A percentile compares a stretch with the other conserved stretches of the same genome.
Evolutionary conservation across 2,888 invertebrate genomes (phyloP).

Genomic region (Oxyscelio sp.): DNA sequence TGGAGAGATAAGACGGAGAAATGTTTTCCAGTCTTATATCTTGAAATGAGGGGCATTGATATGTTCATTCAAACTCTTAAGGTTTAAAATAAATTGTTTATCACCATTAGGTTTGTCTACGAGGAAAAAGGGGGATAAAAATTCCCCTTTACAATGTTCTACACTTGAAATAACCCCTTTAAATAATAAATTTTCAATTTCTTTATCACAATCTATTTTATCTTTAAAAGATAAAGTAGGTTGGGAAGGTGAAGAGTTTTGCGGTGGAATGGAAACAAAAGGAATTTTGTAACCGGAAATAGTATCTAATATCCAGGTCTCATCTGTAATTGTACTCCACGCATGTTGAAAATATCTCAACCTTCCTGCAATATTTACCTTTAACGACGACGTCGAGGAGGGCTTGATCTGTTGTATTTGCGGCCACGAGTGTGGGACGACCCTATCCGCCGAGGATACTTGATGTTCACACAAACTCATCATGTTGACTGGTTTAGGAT

Average conservation of each 20-base stretch:
- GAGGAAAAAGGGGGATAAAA: neutral
- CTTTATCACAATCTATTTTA: conserved; percentile 2
- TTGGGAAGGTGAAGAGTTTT: neutral
- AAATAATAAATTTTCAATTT: neutral
- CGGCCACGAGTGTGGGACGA: neutral
- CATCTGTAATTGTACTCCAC: neutral
- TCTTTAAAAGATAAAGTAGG: neutral
- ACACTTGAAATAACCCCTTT: neutral
- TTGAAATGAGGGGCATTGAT: conserved; percentile 54
- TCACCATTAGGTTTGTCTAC: conserved; percentile 1
- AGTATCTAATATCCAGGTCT: neutral
- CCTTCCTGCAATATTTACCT: conserved; percentile 3
- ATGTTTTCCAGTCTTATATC: conserved; percentile 45
- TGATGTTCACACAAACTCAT: too few relatives aligned
- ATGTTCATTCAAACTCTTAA: conserved; percentile 59
- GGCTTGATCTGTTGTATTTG: neutral
- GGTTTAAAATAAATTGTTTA: conserved; percentile 51
- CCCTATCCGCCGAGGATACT: neutral
- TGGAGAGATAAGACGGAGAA: conserved; percentile 30
- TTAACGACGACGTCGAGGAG: neutral
- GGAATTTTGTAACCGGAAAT: conserved; percentile 16
- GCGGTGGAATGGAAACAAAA: neutral
- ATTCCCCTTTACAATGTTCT: neutral
- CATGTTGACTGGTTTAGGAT: neutral
- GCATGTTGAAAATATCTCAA: neutral